These are phyloP conservation scores for Sardinella longiceps DNA, from an alignment of 2,797 vertebrate species.

Conservation along the genomic window DNA sequence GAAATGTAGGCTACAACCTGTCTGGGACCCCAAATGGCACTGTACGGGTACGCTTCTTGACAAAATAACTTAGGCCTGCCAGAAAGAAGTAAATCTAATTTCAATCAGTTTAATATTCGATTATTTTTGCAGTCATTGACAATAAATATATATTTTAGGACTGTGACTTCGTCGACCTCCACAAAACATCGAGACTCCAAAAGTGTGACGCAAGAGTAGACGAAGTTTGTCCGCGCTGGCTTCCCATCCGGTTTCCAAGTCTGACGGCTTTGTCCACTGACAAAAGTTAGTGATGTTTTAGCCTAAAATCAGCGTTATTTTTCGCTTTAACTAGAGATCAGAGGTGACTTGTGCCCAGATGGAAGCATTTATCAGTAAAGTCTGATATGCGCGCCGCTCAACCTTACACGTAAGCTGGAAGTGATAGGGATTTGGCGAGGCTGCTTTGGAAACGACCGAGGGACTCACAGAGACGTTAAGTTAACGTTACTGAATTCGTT, in stretches of 20 bases:
- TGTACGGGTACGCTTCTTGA: neutral
- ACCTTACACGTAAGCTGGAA: neutral
- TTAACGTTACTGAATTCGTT: neutral
- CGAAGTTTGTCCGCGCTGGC: slow-evolving; percentile 70
- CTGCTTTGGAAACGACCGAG: neutral
- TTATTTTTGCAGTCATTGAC: neutral
- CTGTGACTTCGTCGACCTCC: neutral
- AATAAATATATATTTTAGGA: neutral
- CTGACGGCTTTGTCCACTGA: slow-evolving; percentile 62
- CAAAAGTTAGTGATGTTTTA: slow-evolving; percentile 37
- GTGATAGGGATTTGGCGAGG: neutral
- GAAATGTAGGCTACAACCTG: no score
- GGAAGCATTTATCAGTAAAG: neutral
- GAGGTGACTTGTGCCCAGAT: neutral
- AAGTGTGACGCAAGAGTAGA: slow-evolving; percentile 7
- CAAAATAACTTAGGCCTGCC: neutral
- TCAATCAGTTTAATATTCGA: no score
- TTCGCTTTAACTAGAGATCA: neutral
- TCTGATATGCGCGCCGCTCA: neutral
- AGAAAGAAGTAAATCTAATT: no score
- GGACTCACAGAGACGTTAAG: neutral
- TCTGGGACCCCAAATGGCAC: no score
- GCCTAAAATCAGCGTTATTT: neutral
- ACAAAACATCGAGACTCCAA: neutral
- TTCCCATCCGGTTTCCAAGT: slow-evolving; percentile 51